These are phyloP conservation scores for Enteromius thamalakanensis DNA, from an alignment of 2,797 vertebrate genomes.

Conservation along the genomic window DNA sequence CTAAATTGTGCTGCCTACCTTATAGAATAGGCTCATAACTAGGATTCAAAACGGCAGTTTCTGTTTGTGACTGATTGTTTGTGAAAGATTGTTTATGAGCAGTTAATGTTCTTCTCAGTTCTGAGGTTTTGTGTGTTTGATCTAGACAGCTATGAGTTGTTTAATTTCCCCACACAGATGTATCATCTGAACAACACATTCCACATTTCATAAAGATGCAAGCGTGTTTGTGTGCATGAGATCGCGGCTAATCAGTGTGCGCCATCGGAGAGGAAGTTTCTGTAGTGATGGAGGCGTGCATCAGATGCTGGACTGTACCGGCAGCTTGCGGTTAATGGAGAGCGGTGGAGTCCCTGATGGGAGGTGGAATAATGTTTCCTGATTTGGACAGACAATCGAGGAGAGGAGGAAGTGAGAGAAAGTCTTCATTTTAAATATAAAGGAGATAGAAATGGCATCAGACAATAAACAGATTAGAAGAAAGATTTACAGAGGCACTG, in stretches of 20 bases:
- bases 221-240: slow-evolving; percentile 8
- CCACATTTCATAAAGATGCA: slow-evolving; percentile 4
- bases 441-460: not conserved
- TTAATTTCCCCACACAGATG: slow-evolving; percentile 2
- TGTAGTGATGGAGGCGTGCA: not conserved
- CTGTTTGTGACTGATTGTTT: not conserved
- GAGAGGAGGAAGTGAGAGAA: not conserved
- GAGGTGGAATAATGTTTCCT: slow-evolving; percentile 40
- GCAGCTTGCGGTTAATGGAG: slow-evolving; percentile 37
- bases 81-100: not conserved
- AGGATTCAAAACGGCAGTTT: not conserved
- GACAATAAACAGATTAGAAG: slow-evolving; percentile 7
- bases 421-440: slow-evolving; percentile 19
- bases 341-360: slow-evolving; percentile 25
- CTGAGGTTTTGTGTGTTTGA: slow-evolving; percentile 2
- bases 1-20: not conserved
- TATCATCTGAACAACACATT: slow-evolving; percentile 6
- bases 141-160: slow-evolving; percentile 11
- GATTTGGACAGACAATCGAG: slow-evolving; percentile 31
- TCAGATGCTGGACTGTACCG: slow-evolving; percentile 2
- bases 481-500: slow-evolving; percentile 15
- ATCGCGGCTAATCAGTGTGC: not conserved
- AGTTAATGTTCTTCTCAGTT: not conserved
- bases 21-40: not conserved
- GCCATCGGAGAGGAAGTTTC: not conserved